Percentiles rank a stretch among this genome's conserved stretches.
These are phyloP conservation scores for Leuctra nigra DNA, from an alignment of 2,888 invertebrate species.

Conservation along the genomic window DNA sequence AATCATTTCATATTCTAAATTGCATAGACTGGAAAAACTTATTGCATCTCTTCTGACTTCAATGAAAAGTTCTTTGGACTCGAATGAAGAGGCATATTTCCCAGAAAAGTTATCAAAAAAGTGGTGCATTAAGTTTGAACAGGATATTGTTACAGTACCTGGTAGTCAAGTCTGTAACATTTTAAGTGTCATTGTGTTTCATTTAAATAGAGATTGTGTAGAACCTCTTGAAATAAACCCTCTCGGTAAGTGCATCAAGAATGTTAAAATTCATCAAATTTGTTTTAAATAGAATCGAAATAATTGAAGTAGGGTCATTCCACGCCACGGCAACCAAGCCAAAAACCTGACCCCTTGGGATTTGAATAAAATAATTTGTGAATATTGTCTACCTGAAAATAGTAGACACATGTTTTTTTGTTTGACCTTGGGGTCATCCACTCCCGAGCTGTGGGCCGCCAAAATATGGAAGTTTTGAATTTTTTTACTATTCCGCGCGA, in stretches of 20 bases:
- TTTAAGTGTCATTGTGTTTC: conserved; percentile 11
- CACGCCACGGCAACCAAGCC: too few relatives aligned
- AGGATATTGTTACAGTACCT: conserved; percentile 6
- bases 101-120: conserved; percentile 18
- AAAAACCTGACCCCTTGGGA: too few relatives aligned
- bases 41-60: conserved; percentile 15
- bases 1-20: conserved; percentile 3
- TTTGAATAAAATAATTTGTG: too few relatives aligned
- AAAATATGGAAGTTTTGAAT: too few relatives aligned
- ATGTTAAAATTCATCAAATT: background rate
- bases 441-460: too few relatives aligned
- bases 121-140: conserved; percentile 15
- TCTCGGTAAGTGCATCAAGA: background rate
- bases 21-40: conserved; percentile 20
- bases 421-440: too few relatives aligned
- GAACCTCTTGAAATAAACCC: conserved; percentile 3
- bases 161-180: conserved; percentile 12
- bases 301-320: too few relatives aligned
- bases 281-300: background rate
- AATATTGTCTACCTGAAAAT: too few relatives aligned
- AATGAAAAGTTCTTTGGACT: background rate
- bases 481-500: too few relatives aligned
- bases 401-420: too few relatives aligned
- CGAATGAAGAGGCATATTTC: background rate
- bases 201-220: conserved; percentile 19